Evolutionary conservation across 1,140 invertebrate genomes (phyloP).

Genomic region (Glossosoma conforme): DNA sequence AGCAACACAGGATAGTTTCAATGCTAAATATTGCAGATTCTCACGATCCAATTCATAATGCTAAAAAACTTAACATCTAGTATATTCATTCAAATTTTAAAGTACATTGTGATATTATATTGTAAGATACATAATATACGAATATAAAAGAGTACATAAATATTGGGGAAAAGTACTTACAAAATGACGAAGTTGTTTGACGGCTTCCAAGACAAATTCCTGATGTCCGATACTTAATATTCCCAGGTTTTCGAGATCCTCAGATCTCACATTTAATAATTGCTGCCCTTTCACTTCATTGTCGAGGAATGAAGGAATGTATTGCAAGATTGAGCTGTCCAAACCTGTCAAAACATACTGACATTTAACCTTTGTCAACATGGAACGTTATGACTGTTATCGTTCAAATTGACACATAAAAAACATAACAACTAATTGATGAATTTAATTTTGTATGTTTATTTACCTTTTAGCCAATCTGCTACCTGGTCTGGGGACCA

Average conservation of each 20-base stretch:
- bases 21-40: slow-evolving; percentile 82
- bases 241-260: slow-evolving; percentile 82
- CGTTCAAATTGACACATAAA: not conserved
- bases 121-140: not conserved
- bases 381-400: no score
- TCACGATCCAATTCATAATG: slow-evolving; percentile 87
- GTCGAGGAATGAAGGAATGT: slow-evolving; percentile 75
- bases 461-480: slow-evolving; percentile 83
- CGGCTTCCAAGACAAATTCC: slow-evolving; percentile 85
- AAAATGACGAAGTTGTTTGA: slow-evolving; percentile 83
- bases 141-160: not conserved
- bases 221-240: slow-evolving; percentile 85
- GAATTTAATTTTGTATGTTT: not conserved
- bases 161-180: slow-evolving; percentile 51
- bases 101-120: not conserved
- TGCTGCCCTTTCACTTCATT: slow-evolving; percentile 77
- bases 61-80: slow-evolving; percentile 48
- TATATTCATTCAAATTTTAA: not conserved
- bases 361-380: slow-evolving; percentile 21
- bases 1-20: slow-evolving; percentile 78
- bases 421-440: not conserved
- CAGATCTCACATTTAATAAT: slow-evolving; percentile 74
- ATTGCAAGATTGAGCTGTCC: slow-evolving; percentile 73
- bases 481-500: slow-evolving; percentile 92
- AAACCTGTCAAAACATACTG: slow-evolving; percentile 57